Evolutionary conservation across 2,113 vertebrate genomes (phyloP).

Genomic region (Tamias sibiricus): DNA sequence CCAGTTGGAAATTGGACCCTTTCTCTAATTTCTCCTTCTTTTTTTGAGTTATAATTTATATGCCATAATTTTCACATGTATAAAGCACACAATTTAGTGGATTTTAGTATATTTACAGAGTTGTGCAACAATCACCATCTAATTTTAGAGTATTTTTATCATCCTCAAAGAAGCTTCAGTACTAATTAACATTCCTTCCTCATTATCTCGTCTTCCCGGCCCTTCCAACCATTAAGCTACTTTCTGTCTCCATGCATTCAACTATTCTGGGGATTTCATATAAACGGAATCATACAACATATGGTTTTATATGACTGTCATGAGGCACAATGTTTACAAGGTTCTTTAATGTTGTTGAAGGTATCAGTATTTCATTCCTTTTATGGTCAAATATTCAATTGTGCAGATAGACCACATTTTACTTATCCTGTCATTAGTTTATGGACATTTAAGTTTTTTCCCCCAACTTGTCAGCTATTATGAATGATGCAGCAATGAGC

Average conservation of each 20-base stretch:
- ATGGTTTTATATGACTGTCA: neutral
- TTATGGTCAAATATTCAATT: neutral
- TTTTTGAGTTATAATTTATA: neutral
- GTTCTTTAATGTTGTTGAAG: neutral
- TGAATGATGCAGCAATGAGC: neutral
- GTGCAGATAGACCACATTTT: neutral
- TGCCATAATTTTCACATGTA: neutral
- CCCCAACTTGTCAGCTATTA: neutral
- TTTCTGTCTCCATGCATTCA: neutral
- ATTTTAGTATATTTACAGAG: neutral
- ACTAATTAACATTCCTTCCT: neutral
- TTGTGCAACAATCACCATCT: neutral
- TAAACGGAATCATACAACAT: neutral
- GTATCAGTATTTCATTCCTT: neutral
- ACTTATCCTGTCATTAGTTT: neutral
- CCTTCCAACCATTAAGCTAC: neutral
- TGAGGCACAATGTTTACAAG: neutral
- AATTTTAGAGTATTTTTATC: slow-evolving; percentile 22
- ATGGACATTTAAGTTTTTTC: neutral
- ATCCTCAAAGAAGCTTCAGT: neutral
- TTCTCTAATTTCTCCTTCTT: neutral
- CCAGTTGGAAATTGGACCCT: neutral
- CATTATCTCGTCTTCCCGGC: neutral
- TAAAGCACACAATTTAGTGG: neutral
- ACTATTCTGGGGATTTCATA: neutral